Evolutionary conservation across 2,888 invertebrate genomes (phyloP).

Genomic region (Eucriotettix oculatus): DNA sequence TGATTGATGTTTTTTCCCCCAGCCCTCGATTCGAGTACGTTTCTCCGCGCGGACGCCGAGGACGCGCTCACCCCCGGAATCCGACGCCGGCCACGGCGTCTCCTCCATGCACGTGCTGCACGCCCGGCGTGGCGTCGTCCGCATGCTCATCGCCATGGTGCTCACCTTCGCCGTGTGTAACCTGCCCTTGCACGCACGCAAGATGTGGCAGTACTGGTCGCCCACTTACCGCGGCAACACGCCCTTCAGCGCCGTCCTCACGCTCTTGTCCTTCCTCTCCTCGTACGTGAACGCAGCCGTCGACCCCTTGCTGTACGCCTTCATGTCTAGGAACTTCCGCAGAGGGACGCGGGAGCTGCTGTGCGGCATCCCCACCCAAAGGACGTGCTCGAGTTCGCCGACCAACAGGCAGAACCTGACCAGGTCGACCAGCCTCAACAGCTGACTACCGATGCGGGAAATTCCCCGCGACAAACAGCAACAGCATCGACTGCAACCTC

Average conservation of each 20-base stretch:
- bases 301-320: slow-evolving; percentile 81
- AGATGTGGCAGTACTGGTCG: slow-evolving; percentile 66
- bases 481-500: too few species aligned
- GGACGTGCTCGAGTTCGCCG: too few species aligned
- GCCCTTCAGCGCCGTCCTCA: slow-evolving; percentile 59
- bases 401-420: too few species aligned
- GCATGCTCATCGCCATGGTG: slow-evolving; percentile 78
- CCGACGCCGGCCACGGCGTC: background rate
- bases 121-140: slow-evolving; percentile 69
- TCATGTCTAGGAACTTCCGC: slow-evolving; percentile 65
- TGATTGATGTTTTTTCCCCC: background rate
- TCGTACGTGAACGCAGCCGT: slow-evolving; percentile 82
- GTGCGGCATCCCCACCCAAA: slow-evolving; percentile 31
- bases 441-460: too few species aligned
- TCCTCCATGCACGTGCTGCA: slow-evolving; percentile 59
- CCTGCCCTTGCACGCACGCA: slow-evolving; percentile 74
- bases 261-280: slow-evolving; percentile 72
- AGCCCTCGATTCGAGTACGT: background rate
- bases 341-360: slow-evolving; percentile 71
- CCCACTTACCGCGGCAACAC: slow-evolving; percentile 49
- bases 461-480: too few species aligned
- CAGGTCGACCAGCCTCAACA: too few species aligned
- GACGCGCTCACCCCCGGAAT: background rate
- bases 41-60: background rate
- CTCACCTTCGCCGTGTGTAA: slow-evolving; percentile 79